These are phyloP conservation scores for Pseudopodoces humilis DNA, from an alignment of 2,113 vertebrate genomes.

Conservation along the genomic window DNA sequence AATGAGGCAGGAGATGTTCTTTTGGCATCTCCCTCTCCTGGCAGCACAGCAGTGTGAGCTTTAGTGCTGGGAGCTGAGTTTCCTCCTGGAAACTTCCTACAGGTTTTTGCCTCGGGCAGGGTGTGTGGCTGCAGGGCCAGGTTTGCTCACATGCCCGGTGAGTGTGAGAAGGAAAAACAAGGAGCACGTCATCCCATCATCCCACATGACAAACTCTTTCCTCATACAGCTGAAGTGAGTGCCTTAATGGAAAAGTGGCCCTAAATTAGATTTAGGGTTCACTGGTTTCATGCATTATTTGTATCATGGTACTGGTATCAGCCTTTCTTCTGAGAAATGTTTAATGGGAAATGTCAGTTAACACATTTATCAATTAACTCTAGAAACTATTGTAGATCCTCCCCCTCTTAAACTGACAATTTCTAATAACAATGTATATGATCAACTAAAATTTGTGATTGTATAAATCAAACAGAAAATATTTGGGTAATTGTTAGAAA, in stretches of 20 bases:
- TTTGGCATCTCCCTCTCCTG: neutral
- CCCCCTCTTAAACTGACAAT: neutral
- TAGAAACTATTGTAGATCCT: neutral
- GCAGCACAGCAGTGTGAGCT: neutral
- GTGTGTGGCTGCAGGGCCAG: neutral
- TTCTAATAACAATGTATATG: neutral
- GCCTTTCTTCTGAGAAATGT: constrained; percentile 4
- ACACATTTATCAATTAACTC: neutral
- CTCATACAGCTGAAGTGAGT: neutral
- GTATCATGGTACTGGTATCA: neutral
- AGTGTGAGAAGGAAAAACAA: neutral
- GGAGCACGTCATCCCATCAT: neutral
- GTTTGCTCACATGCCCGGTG: neutral
- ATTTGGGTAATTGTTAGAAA: neutral
- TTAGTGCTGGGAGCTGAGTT: neutral
- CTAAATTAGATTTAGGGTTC: constrained; percentile 22
- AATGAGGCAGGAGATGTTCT: neutral
- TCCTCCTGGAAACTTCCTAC: neutral
- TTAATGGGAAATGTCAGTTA: neutral
- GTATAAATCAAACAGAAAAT: neutral
- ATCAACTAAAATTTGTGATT: neutral
- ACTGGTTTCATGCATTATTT: neutral
- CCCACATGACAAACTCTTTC: neutral
- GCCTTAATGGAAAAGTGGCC: neutral
- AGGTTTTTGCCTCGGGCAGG: neutral